Evolutionary conservation across 2,888 invertebrate genomes (phyloP).

Genomic region (Caenorhabditis sp.): DNA sequence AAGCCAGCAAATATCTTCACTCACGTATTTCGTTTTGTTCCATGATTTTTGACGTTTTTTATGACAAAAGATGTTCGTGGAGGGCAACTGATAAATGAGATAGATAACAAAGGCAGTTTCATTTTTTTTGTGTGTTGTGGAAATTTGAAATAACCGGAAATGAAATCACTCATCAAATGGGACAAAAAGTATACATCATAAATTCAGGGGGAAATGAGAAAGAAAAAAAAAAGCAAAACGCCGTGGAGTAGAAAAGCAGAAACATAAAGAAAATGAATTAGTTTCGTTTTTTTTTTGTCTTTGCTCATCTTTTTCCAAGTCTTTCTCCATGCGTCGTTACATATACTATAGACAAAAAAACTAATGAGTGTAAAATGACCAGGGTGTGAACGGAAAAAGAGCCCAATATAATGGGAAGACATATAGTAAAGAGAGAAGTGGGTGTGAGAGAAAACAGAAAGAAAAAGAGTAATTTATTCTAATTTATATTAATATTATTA

Average conservation of each 20-base stretch:
- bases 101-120: no score
- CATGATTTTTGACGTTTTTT: no score
- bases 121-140: no score
- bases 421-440: background rate
- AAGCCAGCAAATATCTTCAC: no score
- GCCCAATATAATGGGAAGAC: no score
- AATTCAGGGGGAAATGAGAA: no score
- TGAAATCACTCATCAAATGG: background rate
- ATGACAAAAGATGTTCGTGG: no score
- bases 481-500: background rate
- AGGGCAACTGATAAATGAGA: no score
- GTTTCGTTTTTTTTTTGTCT: background rate
- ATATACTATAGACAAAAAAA: background rate
- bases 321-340: background rate
- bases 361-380: background rate
- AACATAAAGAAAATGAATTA: slow-evolving; percentile 1
- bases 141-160: no score
- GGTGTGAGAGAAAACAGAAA: background rate
- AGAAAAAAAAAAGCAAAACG: background rate
- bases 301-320: background rate
- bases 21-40: no score
- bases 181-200: background rate
- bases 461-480: background rate
- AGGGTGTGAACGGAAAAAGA: no score
- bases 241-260: background rate